These are phyloP conservation scores for Herpailurus yagouaroundi DNA, from an alignment of 2,113 vertebrate species.

Conservation along the genomic window DNA sequence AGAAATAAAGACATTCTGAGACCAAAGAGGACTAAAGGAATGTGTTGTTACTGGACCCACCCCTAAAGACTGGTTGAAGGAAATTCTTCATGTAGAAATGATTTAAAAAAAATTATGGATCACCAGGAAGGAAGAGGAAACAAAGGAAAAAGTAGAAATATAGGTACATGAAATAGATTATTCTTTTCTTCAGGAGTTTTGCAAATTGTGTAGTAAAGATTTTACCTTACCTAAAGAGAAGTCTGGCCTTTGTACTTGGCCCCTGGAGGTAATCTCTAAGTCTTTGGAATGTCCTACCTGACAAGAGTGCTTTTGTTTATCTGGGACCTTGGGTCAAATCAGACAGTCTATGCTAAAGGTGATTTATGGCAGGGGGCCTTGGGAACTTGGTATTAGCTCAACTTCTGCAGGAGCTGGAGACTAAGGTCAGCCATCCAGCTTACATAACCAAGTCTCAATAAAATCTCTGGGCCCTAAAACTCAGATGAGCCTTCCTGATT, in stretches of 20 bases:
- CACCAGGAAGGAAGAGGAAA: background rate
- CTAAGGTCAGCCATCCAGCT: background rate
- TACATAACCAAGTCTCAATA: background rate
- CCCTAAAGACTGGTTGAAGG: background rate
- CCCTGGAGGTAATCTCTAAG: background rate
- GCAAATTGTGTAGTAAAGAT: background rate
- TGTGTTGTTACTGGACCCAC: background rate
- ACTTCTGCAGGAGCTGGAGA: background rate
- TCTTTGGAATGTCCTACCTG: background rate
- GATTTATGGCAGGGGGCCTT: background rate
- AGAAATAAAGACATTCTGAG: background rate
- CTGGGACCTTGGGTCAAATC: background rate
- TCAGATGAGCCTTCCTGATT: background rate
- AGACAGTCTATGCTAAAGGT: background rate
- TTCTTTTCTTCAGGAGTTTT: background rate
- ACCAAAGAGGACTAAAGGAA: background rate
- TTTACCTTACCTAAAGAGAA: background rate
- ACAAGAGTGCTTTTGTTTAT: background rate
- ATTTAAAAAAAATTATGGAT: background rate
- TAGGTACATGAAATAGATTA: too few relatives aligned
- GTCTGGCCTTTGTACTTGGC: background rate
- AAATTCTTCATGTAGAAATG: background rate
- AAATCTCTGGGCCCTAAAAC: background rate
- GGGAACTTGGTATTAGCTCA: background rate
- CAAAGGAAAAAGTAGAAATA: background rate